Conservation (phyloP, 2,888 invertebrate species). For the Patella pellucida region DNA sequence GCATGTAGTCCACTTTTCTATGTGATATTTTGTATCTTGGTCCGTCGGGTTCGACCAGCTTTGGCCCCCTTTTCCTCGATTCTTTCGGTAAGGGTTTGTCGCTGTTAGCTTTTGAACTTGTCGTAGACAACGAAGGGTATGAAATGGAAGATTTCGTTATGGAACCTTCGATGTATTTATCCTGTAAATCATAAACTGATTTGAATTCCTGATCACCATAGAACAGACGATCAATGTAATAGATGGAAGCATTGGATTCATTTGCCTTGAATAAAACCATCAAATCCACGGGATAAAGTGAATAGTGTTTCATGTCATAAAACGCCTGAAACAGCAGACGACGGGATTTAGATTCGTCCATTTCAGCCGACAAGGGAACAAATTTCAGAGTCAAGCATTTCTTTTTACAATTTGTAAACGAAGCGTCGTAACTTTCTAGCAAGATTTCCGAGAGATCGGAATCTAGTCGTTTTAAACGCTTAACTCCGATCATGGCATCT, state of each 20-base stretch:
- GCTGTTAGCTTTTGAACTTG: constrained; percentile 15
- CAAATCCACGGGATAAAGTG: constrained; percentile 44
- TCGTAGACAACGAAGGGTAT: constrained; percentile 17
- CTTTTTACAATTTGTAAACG: constrained; percentile 26
- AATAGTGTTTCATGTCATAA: constrained; percentile 30
- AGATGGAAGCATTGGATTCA: constrained; percentile 21
- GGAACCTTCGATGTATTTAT: constrained; percentile 14
- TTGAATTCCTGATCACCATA: constrained; percentile 33
- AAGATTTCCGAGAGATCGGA: constrained; percentile 27
- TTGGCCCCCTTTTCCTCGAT: constrained; percentile 34
- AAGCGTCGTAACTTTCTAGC: constrained; percentile 33
- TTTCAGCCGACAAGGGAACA: constrained; percentile 19
- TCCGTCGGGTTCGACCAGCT: constrained; percentile 35
- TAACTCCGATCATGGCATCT: not conserved
- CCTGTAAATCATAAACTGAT: constrained; percentile 24
- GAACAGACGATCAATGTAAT: constrained; percentile 32
- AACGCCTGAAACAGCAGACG: constrained; percentile 37
- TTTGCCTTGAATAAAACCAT: constrained; percentile 36
- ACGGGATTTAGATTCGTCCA: constrained; percentile 16
- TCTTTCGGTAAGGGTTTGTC: constrained; percentile 28
- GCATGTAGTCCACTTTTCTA: constrained; percentile 33
- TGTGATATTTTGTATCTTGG: constrained; percentile 35
- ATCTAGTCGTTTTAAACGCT: constrained; percentile 27
- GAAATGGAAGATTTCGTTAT: constrained; percentile 24
- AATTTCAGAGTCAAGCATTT: constrained; percentile 35